Evolutionary conservation across 2,797 vertebrate genomes (phyloP), one percentile per base, ranked within the genome.

Genomic region (Leptatherina wallacei): DNA sequence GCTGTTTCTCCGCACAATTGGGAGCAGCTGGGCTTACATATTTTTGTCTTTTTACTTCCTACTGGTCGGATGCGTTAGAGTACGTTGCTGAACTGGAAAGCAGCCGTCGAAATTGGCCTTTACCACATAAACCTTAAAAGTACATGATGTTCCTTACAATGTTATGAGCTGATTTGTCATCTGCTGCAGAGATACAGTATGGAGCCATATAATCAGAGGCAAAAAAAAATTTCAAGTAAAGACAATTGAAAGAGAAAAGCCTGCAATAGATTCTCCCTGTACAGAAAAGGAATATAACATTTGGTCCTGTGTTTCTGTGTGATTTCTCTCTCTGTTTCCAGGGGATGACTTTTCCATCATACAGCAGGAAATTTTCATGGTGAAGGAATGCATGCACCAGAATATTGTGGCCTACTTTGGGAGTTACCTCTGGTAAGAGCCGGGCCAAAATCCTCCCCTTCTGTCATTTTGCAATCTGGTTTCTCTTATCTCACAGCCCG

Each of bases 341-440:
- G 98, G 97, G 76, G 98, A 99, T 66, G 98, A 99, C 92, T 99
- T 99, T 92, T 97, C 97, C 71, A 95, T 99, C 90, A 99, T 99
- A 69, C 97, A 99, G 86, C 98, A 99, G 90, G 98, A 99, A 95
- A 99, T 99, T 77, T 98, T 97, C 86, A 99, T 99, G 98, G 97
- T 99, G 88, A 99, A 99, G 92, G 98, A 99, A 93, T 99, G 98
- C 94, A 98, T 96, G 84, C 96, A 99, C 75, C 95, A 95, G 87
- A 99, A 99, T 87, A 99, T 99, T 4, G 98, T 99, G 75, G 97
- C 98, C 76, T 99, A 99, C 92, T 99, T 97, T 84, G 98, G 97
- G 87, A 99, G 98, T 94, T 99, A 99, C 94, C 96, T 99, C 93
- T 97, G 97, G 98, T 99, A 95, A 96, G 89, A 81, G 60, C 75